phyloP scores from a whole-genome alignment of 2,113 vertebrate species.

The Lasiurus borealis region DNA sequence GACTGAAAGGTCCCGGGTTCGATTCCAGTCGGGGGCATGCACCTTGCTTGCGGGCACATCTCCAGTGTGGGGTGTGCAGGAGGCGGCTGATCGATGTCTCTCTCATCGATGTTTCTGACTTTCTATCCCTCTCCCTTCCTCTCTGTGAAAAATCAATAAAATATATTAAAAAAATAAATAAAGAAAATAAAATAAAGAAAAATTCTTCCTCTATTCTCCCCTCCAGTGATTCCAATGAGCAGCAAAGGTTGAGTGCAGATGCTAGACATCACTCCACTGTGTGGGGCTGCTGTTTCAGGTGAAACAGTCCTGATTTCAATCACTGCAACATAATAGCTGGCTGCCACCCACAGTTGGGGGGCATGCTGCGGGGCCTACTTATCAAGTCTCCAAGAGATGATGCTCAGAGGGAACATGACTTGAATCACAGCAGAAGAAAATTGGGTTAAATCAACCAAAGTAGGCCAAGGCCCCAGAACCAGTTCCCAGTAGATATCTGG shows the following conservation, averaged over 20 bases:
- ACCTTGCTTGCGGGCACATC: no score
- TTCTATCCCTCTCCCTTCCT: no score
- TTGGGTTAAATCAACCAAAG: neutral
- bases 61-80: no score
- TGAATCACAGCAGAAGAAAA: neutral
- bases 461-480: neutral
- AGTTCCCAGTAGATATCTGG: rapidly evolving
- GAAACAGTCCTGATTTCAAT: neutral
- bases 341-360: neutral
- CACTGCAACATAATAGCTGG: neutral
- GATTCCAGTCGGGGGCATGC: no score
- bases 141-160: no score
- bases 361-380: neutral
- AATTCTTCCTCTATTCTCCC: neutral
- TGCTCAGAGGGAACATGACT: neutral
- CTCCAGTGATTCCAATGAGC: neutral
- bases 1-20: no score
- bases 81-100: no score
- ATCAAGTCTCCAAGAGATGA: neutral
- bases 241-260: neutral
- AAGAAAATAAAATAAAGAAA: neutral
- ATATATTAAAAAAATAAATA: no score
- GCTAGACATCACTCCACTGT: rapidly evolving
- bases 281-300: neutral
- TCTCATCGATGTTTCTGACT: no score